These are phyloP conservation scores for Propithecus deckenii DNA, from an alignment of 2,797 vertebrate species.

Conservation along the genomic window DNA sequence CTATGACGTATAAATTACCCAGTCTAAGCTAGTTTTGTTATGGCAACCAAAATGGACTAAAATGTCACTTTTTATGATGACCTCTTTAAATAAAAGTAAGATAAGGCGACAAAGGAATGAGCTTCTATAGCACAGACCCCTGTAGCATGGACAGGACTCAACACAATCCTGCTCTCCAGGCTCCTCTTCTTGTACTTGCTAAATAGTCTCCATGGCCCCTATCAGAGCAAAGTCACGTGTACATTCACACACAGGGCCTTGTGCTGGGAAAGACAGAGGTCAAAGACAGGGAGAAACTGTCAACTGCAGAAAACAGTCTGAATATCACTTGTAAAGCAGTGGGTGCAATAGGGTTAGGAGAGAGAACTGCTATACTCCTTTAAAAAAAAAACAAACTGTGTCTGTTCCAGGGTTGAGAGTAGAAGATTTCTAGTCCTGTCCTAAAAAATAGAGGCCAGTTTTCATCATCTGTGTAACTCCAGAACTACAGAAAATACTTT, in stretches of 20 bases:
- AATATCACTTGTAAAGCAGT: neutral
- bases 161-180: neutral
- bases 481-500: neutral
- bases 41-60: neutral
- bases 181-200: neutral
- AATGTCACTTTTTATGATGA: neutral
- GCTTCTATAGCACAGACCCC: no score
- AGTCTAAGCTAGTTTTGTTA: neutral
- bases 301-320: neutral
- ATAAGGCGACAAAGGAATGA: neutral
- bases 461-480: neutral
- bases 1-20: neutral
- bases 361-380: neutral
- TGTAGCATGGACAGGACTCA: neutral
- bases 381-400: neutral
- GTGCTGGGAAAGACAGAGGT: neutral
- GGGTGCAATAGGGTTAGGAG: neutral
- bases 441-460: neutral
- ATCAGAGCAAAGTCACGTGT: neutral
- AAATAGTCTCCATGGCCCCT: neutral
- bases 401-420: neutral
- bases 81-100: neutral
- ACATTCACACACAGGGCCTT: neutral
- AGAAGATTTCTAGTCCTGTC: neutral
- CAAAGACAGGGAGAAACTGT: neutral